Evolutionary conservation across 2,113 vertebrate genomes (phyloP), one percentile per base, ranked within the genome.

Genomic region (Peromyscus maniculatus): DNA sequence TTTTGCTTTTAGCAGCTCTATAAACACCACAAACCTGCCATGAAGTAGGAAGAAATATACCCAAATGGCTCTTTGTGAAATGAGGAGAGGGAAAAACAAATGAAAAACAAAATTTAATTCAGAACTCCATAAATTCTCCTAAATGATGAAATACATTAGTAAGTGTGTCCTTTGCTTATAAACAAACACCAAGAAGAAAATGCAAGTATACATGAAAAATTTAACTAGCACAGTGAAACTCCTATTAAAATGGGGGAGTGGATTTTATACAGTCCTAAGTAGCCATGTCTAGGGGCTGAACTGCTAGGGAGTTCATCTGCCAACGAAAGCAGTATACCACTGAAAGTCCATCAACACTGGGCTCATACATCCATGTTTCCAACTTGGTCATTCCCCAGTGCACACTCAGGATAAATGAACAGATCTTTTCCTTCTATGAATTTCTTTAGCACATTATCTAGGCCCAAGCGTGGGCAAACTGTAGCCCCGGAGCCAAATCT

Each of bases 361-460:
- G 22, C 46, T 87, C 84, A 39, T 15, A n/a, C 7, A n/a, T 6
- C 19, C 16, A 52, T 59, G 22, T 93, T 89, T 93, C 79, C 66
- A 64, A 75, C 39, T 80, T 91, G 36, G 24, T 46, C 71, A 67
- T 33, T 64, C 77, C 79, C 69, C n/a, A 57, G 67, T 77, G 33
- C 33, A 43, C 39, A 33, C 57, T 87, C 4, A 17, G 57, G 7
- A 62, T 90, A 83, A 87, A 91, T 64, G 78, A 39, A 78, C 62
- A 93, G 59, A 67, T 28, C 49, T 17, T 87, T 79, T 66, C 43
- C 64, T 74, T 36, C 22, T 69, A 12, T 43, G 36, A 96, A 39
- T 95, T 52, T 55, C 74, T 83, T 95, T 52, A 91, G 72, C 94
- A 75, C 62, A 33, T 89, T 72, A 72, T 36, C 95, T 89, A 94